A percentile compares a stretch with the other conserved stretches of the same genome.
Evolutionary conservation across 2,797 vertebrate species (phyloP).

Genomic region (Acanthopagrus latus): DNA sequence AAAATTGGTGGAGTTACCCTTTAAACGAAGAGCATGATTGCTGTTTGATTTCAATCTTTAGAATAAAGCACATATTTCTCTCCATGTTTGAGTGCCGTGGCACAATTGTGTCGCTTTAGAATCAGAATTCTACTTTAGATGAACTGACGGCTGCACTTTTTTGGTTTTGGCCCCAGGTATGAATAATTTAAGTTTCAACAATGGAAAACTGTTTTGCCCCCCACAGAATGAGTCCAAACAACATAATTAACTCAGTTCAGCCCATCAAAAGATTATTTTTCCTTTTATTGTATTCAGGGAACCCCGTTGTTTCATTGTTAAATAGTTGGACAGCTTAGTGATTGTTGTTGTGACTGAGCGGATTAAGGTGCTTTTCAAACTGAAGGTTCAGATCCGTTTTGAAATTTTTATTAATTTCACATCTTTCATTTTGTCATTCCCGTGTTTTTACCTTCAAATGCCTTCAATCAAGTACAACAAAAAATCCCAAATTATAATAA

Average conservation of each 20-base stretch:
- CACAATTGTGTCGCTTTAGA: slow-evolving; percentile 36
- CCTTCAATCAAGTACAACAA: slow-evolving; percentile 11
- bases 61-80: slow-evolving; percentile 9
- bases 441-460: slow-evolving; percentile 5
- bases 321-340: slow-evolving; percentile 19
- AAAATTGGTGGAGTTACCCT: no score
- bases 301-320: slow-evolving; percentile 40
- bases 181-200: slow-evolving; percentile 36
- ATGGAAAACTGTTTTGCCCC: slow-evolving; percentile 44
- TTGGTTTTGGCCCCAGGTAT: slow-evolving; percentile 45
- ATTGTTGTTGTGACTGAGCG: slow-evolving; percentile 29
- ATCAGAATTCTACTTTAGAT: slow-evolving; percentile 56
- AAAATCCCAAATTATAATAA: background rate
- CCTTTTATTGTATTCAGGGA: slow-evolving; percentile 29
- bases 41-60: slow-evolving; percentile 18
- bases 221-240: slow-evolving; percentile 49
- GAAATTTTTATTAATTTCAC: slow-evolving; percentile 13
- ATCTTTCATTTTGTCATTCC: slow-evolving; percentile 22
- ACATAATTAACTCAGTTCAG: slow-evolving; percentile 60
- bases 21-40: background rate
- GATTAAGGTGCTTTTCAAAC: slow-evolving; percentile 36
- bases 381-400: slow-evolving; percentile 8
- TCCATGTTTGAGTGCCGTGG: background rate
- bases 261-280: slow-evolving; percentile 45
- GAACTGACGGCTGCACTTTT: slow-evolving; percentile 53